Evolutionary conservation across 1,140 invertebrate genomes (phyloP), one percentile per base, ranked within the genome.

Genomic region (Dinothrombium tinctorium): DNA sequence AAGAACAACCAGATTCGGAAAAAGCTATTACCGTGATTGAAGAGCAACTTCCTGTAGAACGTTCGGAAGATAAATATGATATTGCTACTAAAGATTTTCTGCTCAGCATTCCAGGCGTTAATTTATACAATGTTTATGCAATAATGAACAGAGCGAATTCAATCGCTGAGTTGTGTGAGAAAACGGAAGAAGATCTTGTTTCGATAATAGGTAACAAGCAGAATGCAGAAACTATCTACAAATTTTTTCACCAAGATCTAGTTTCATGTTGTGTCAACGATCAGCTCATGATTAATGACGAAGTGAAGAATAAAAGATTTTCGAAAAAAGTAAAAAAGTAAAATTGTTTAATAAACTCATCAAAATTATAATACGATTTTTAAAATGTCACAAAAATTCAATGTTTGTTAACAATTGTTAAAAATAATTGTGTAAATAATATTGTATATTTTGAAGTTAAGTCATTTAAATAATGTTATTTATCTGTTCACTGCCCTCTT

Each of bases 91-190:
- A 69, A 60, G 83, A 92, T 63, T 82, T 95, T 55, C 59, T 94
- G 17, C 64, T 76, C 9, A 83, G 83, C 58, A 62, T 96, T 50
- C 87, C 87, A 0, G 87, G 87, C 4, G 68, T 94, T 4, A 76
- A 73, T 50, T 73, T 76, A 0, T 83, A 82, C 59, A 94, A 92
- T 59, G 68, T 89, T 5, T 65, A 71, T 39, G 49, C 56, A 1
- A 60, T 94, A 41, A 64, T 94, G 60, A 75, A 79, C 46, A 73
- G 73, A 54, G 76, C 59, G 11, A 41, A 53, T 4, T 53, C 54
- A 42, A 40, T 81, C 2, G 56, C 68, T 45, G 75, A 74, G 24
- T 58, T 95, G 37, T 68, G 54, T 29, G 51, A 57, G 15, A 37
- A 65, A 8, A 48, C 55, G 21, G 46, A 57, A 23, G 65, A 71